Percentiles rank a stretch among this genome's conserved stretches.
Evolutionary conservation across 1,140 invertebrate species (phyloP).

Genomic region (Campoletis sonorensis): DNA sequence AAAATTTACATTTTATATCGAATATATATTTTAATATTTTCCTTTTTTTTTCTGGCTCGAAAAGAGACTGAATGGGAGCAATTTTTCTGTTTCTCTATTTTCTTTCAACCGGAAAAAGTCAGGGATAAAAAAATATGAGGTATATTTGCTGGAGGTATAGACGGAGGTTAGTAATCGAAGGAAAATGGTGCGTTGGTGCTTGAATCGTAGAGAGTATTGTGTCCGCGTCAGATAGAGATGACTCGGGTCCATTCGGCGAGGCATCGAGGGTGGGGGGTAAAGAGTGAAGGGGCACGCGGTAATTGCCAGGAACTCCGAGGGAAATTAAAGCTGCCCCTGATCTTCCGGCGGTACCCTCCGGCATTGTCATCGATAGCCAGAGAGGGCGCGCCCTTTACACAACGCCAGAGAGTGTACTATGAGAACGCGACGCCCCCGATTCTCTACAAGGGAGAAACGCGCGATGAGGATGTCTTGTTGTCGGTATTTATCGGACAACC

Average conservation of each 20-base stretch:
- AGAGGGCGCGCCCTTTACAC: background rate
- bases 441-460: conserved; percentile 53
- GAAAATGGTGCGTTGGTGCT: conserved; percentile 54
- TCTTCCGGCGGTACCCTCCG: conserved; percentile 68
- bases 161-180: conserved; percentile 23
- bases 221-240: conserved; percentile 70
- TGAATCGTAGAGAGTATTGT: conserved; percentile 64
- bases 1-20: no score
- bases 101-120: background rate
- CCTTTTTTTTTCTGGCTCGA: no score
- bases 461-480: background rate
- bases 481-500: conserved; percentile 71
- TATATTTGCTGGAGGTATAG: background rate
- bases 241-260: conserved; percentile 58
- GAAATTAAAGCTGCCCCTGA: conserved; percentile 73
- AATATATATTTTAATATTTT: no score
- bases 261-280: conserved; percentile 1
- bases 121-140: no score
- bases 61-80: no score
- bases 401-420: background rate
- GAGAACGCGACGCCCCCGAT: conserved; percentile 58
- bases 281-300: conserved; percentile 61
- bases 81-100: no score
- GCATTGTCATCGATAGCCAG: conserved; percentile 63
- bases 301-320: conserved; percentile 74